Conservation (phyloP, 1,140 invertebrate genomes). For the Antheraea pernyi region DNA sequence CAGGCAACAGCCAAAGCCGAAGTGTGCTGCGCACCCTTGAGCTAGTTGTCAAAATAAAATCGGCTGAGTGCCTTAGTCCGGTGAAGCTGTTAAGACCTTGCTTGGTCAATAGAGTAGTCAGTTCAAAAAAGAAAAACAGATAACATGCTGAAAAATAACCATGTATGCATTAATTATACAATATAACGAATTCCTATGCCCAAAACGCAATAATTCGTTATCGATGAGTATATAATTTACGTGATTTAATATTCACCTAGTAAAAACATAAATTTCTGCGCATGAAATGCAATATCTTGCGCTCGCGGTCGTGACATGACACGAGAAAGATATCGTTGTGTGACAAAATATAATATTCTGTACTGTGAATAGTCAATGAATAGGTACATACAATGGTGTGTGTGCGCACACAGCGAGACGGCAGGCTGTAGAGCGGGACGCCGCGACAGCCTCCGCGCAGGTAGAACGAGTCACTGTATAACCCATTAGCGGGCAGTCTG, state of each 20-base stretch:
- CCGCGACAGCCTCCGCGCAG: conserved; percentile 32
- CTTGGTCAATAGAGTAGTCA: no score
- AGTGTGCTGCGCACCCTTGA: no score
- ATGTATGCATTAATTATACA: no score
- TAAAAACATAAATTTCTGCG: background rate
- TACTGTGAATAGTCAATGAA: conserved; percentile 15
- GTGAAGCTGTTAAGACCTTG: no score
- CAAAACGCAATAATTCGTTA: background rate
- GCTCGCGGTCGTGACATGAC: background rate
- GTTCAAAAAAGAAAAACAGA: no score
- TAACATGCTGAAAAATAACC: no score
- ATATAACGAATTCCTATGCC: background rate
- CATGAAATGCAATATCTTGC: background rate
- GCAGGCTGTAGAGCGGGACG: conserved; percentile 52
- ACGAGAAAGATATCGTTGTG: conserved; percentile 9
- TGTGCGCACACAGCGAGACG: conserved; percentile 44
- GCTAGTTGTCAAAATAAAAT: no score
- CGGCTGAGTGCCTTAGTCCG: no score
- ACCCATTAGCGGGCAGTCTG: conserved; percentile 48
- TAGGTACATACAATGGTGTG: conserved; percentile 19
- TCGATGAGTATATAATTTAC: background rate
- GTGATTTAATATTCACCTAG: background rate
- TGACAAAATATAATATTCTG: background rate
- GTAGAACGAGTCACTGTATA: conserved; percentile 32
- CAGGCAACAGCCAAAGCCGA: no score